A percentile compares a stretch with the other conserved stretches of the same genome.
Conservation (phyloP, 2,888 invertebrate genomes). For the Agrotis segetum region DNA sequence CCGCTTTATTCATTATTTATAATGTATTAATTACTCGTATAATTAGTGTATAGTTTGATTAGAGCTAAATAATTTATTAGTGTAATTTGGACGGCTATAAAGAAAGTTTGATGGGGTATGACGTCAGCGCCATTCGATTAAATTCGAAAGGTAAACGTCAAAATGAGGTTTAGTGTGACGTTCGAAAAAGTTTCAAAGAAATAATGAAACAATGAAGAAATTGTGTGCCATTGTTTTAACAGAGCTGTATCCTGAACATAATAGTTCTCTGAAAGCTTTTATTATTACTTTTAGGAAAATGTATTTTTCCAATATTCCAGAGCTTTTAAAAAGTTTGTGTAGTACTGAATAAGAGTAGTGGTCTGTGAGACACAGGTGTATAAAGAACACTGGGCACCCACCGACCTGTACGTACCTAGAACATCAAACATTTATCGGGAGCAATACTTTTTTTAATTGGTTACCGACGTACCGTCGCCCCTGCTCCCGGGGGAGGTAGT, state of each 20-base stretch:
- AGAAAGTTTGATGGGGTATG: constrained; percentile 68
- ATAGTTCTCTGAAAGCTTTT: background rate
- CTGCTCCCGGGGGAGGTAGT: constrained; percentile 72
- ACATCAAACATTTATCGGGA: constrained; percentile 63
- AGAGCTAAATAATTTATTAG: constrained; percentile 72
- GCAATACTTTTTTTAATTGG: constrained; percentile 71
- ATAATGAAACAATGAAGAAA: background rate
- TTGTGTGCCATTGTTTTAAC: background rate
- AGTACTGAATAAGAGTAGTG: background rate
- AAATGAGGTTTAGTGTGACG: background rate
- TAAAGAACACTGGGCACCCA: constrained; percentile 14
- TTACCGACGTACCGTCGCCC: constrained; percentile 74
- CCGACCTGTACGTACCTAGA: constrained; percentile 38
- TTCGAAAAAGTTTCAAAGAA: background rate
- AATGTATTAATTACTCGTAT: constrained; percentile 71
- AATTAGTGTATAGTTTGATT: constrained; percentile 75
- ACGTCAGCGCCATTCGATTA: constrained; percentile 58
- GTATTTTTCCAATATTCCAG: background rate
- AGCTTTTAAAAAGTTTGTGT: background rate
- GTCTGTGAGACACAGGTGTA: constrained; percentile 2
- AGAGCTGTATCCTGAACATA: no score
- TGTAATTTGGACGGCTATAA: constrained; percentile 69
- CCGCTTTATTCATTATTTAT: constrained; percentile 62
- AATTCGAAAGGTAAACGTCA: constrained; percentile 43
- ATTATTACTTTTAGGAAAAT: background rate